Base-by-base conservation (phyloP, 2,888 invertebrate species). In the Cephus pulcher region DNA sequence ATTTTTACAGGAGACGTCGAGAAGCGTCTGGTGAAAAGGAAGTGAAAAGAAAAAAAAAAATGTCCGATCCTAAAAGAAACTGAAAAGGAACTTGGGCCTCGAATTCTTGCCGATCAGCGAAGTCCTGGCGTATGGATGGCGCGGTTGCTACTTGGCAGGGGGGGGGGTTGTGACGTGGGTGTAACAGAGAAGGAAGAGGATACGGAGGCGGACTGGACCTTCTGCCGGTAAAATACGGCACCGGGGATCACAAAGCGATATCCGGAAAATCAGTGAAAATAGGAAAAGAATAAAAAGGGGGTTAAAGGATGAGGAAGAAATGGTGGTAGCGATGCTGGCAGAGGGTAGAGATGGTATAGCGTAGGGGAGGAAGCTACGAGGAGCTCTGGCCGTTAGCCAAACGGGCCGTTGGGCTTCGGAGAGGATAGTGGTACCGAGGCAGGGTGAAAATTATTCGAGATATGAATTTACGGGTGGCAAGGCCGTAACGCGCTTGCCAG, bases 381-480 rank as follows among this genome's bases (percentile, higher is more conserved):
- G 82, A 85, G 83, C 78, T 80, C 82, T 87, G 87, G 86, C 83
- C 82, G 83, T 77, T 82, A 82, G 87, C 87, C 88, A 87, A 87
- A 85, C 30, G 83, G 83, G 84, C 81, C 73, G 75, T 76, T 76
- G 79, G 37, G 78, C 56, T 56, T 56, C 2, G 9, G 56, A 56
- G 23, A 56, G 56, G 56, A 23, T 68, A 76, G 80, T 80, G 83
- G 80, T 75, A 83, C 81, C 83, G 82, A 80, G 85, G 69, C 82
- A 83, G 87, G 88, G 88, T 85, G 88, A 89, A 89, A 90, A 90
- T 90, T 90, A 90, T 90, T 88, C 89, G 87, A 89, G 90, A 89
- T 90, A 90, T 90, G 90, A 90, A 90, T 90, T 90, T 89, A 90
- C 88, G 87, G 87, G 84, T 80, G 83, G 84, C 80, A 84, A 82